phyloP scores from a whole-genome alignment of 2,113 vertebrate species.

The Urocynchramus pylzowi region DNA sequence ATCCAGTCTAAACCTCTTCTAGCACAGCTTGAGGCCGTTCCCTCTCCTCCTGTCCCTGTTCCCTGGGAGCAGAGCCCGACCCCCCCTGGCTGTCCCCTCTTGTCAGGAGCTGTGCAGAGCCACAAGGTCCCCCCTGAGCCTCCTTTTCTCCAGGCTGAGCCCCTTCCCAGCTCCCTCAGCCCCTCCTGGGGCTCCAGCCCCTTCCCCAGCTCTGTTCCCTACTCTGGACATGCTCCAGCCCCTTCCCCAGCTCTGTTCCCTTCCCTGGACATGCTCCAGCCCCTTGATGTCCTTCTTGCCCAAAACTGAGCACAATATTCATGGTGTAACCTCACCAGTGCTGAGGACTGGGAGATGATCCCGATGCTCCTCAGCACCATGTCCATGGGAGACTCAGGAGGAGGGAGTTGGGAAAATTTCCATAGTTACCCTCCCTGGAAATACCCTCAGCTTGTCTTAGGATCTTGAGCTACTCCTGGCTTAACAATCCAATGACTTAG shows the following conservation, averaged over 20 bases:
- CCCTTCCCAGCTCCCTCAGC: background rate
- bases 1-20: background rate
- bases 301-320: background rate
- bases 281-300: background rate
- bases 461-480: background rate
- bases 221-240: background rate
- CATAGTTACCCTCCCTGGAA: background rate
- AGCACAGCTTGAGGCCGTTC: rapidly evolving
- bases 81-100: background rate
- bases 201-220: background rate
- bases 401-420: background rate
- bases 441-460: background rate
- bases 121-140: background rate
- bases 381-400: background rate
- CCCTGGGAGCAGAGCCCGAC: background rate
- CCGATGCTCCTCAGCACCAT: background rate
- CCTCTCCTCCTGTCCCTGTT: background rate
- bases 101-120: background rate
- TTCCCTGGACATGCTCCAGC: background rate
- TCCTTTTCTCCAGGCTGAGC: background rate
- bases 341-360: background rate
- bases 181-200: rapidly evolving
- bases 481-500: background rate
- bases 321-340: background rate
- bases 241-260: background rate